Conservation (phyloP, 2,888 invertebrate species). For the Phrixothrix hirtus region DNA sequence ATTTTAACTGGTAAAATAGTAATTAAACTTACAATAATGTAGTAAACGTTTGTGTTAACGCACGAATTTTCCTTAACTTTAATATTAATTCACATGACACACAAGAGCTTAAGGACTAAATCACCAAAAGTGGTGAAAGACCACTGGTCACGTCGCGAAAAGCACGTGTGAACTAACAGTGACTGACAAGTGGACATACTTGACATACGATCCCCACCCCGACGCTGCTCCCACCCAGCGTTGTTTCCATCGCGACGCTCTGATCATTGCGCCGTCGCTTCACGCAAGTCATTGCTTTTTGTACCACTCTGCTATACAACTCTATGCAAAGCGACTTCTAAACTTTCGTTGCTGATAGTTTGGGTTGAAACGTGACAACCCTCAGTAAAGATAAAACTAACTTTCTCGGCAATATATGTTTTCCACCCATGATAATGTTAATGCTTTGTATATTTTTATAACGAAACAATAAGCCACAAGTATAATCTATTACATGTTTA, state of each 20-base stretch:
- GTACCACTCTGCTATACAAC: constrained; percentile 15
- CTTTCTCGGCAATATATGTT: no score
- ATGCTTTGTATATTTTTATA: background rate
- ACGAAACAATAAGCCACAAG: background rate
- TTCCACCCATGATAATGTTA: no score
- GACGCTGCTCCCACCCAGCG: constrained; percentile 31
- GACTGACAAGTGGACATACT: constrained; percentile 41
- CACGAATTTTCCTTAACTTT: no score
- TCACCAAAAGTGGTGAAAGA: constrained; percentile 21
- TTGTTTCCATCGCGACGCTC: constrained; percentile 33
- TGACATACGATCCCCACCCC: constrained; percentile 39
- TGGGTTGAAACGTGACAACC: no score
- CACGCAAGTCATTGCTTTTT: constrained; percentile 21
- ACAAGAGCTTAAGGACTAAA: constrained; percentile 24
- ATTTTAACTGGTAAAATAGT: no score
- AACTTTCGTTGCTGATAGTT: no score
- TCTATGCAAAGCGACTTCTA: constrained; percentile 18
- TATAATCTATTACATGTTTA: background rate
- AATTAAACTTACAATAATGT: constrained; percentile 7
- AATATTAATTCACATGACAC: constrained; percentile 20
- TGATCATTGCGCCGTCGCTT: constrained; percentile 33
- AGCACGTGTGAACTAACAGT: constrained; percentile 39
- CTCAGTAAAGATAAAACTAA: no score
- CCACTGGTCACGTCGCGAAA: constrained; percentile 28
- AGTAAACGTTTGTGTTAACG: background rate